These are phyloP conservation scores for Ennomos erosarius DNA, from an alignment of 2,888 invertebrate species.

Conservation along the genomic window DNA sequence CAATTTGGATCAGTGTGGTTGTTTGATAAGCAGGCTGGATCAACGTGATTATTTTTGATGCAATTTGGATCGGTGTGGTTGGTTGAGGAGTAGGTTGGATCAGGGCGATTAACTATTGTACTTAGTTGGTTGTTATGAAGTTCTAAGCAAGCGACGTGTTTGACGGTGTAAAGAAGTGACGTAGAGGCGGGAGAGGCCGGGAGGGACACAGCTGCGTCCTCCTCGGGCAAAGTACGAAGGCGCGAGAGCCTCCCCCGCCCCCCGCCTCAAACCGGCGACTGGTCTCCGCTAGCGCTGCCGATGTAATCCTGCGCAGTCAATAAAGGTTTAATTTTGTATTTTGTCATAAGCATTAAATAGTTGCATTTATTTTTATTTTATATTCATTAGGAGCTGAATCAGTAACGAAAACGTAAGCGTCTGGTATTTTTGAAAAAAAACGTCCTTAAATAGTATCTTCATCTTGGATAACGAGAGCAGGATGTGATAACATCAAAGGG, in stretches of 20 bases:
- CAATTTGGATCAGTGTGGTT: slow-evolving; percentile 4
- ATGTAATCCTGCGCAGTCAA: slow-evolving; percentile 73
- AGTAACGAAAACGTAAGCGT: too few relatives aligned
- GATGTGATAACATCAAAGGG: too few relatives aligned
- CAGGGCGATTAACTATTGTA: neutral
- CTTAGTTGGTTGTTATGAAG: neutral
- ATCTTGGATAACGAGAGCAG: too few relatives aligned
- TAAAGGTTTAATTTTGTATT: neutral
- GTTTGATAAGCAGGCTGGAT: neutral
- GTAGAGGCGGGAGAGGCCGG: slow-evolving; percentile 69
- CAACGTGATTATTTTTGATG: too few relatives aligned
- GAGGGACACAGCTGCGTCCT: slow-evolving; percentile 59
- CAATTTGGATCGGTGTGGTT: slow-evolving; percentile 4
- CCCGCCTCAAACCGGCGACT: slow-evolving; percentile 81
- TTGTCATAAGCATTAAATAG: too few relatives aligned
- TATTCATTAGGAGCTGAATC: too few relatives aligned
- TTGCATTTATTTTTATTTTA: too few relatives aligned
- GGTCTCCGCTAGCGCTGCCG: slow-evolving; percentile 78
- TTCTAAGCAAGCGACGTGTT: slow-evolving; percentile 37
- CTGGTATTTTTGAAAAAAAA: too few relatives aligned
- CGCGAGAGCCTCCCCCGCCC: slow-evolving; percentile 82
- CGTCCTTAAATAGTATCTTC: too few relatives aligned
- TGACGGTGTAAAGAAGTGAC: slow-evolving; percentile 38
- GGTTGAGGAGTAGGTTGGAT: neutral
- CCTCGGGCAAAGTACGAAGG: slow-evolving; percentile 78